A percentile compares a stretch with the other conserved stretches of the same genome.
Conservation (phyloP, 1,140 invertebrate genomes). For the Caenorhabditis latens region DNA sequence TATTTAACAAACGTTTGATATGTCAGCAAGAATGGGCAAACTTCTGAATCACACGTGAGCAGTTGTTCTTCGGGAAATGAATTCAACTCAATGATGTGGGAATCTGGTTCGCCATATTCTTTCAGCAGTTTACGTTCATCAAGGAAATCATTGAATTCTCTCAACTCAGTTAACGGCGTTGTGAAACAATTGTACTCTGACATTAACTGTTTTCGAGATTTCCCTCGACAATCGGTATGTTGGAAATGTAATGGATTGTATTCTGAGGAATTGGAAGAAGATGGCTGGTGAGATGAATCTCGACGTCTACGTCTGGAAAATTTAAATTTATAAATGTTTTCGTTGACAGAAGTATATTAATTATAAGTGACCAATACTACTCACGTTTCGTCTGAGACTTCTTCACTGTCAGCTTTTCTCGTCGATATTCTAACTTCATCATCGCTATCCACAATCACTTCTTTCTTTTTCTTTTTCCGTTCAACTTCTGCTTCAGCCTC, state of each 20-base stretch:
- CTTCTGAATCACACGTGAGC: slow-evolving; percentile 30
- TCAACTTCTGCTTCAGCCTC: slow-evolving; percentile 11
- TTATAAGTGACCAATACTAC: neutral
- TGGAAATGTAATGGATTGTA: slow-evolving; percentile 7
- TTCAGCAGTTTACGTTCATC: slow-evolving; percentile 1
- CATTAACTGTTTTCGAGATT: neutral
- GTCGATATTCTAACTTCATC: neutral
- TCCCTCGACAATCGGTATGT: neutral
- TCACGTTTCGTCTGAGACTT: neutral
- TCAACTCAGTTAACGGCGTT: neutral
- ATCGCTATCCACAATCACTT: neutral
- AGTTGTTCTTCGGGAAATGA: slow-evolving; percentile 17
- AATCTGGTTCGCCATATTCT: neutral
- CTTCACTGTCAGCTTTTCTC: neutral
- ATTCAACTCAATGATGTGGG: neutral
- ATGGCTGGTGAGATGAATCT: neutral
- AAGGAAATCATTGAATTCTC: slow-evolving; percentile 13
- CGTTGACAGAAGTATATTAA: neutral
- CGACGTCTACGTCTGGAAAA: neutral
- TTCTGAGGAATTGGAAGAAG: neutral
- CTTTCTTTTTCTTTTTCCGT: slow-evolving; percentile 30
- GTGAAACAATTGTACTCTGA: slow-evolving; percentile 17
- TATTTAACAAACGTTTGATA: slow-evolving; percentile 5
- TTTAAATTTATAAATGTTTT: neutral
- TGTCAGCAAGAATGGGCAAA: neutral